A percentile compares a stretch with the other conserved stretches of the same genome.
phyloP scores from a whole-genome alignment of 2,888 invertebrate species.

The Drosophila histrio region DNA sequence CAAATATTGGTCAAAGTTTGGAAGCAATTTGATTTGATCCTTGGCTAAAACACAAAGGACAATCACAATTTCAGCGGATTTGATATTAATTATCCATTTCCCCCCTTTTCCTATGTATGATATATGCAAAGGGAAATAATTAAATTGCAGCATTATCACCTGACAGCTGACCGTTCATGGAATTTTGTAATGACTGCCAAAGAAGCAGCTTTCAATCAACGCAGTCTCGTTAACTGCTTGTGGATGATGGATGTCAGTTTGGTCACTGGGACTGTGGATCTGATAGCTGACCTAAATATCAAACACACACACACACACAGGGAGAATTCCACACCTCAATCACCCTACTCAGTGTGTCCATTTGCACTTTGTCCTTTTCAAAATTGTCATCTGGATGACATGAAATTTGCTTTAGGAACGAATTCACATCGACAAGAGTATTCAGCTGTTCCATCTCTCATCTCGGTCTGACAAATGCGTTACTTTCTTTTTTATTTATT shows the following conservation, averaged over 20 bases:
- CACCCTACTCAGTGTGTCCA: slow-evolving; percentile 39
- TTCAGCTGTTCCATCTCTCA: slow-evolving; percentile 12
- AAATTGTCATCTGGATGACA: slow-evolving; percentile 55
- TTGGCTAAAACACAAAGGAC: background rate
- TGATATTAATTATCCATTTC: background rate
- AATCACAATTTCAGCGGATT: background rate
- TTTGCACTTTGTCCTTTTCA: slow-evolving; percentile 58
- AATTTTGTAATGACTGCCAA: slow-evolving; percentile 27
- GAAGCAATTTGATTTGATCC: slow-evolving; percentile 14
- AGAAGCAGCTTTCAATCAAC: slow-evolving; percentile 41
- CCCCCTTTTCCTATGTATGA: background rate
- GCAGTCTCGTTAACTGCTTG: slow-evolving; percentile 37
- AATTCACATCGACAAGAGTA: slow-evolving; percentile 32
- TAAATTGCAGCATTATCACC: slow-evolving; percentile 23
- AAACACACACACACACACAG: background rate
- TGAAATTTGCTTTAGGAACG: slow-evolving; percentile 63
- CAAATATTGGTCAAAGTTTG: slow-evolving; percentile 14
- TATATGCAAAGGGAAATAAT: slow-evolving; percentile 17
- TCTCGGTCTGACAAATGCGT: slow-evolving; percentile 27
- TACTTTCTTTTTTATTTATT: background rate
- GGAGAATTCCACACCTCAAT: background rate
- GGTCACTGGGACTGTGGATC: slow-evolving; percentile 2
- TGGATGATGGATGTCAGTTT: slow-evolving; percentile 17
- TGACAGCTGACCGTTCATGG: slow-evolving; percentile 9
- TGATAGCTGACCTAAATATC: slow-evolving; percentile 30